A percentile compares a stretch with the other conserved stretches of the same genome.
Conservation (phyloP, 2,113 vertebrate species). For the Gadus chalcogrammus region DNA sequence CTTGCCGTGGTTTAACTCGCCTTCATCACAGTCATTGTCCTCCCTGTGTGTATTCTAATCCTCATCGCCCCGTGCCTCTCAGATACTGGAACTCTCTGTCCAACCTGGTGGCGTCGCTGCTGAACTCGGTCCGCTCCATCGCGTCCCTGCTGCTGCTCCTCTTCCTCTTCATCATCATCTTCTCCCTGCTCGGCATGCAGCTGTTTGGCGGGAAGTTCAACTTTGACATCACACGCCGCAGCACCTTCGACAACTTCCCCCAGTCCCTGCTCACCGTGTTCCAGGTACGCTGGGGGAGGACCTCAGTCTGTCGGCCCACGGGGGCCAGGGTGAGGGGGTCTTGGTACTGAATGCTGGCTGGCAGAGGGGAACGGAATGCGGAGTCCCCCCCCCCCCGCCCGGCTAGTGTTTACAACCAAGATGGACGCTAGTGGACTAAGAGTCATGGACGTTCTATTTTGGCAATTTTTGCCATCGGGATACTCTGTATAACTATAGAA, state of each 20-base stretch:
- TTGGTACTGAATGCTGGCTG: no score
- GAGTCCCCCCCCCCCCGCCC: no score
- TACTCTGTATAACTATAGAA: no score
- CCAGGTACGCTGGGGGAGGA: slow-evolving; percentile 75
- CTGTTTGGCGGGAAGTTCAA: slow-evolving; percentile 99
- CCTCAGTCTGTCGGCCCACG: no score
- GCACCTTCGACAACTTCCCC: slow-evolving; percentile 98
- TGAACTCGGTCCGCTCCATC: slow-evolving; percentile 98
- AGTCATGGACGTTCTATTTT: no score
- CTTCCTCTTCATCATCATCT: slow-evolving; percentile 99
- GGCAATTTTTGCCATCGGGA: no score
- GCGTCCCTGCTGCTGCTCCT: slow-evolving; percentile 94
- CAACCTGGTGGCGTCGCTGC: slow-evolving; percentile 94
- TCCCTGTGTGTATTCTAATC: slow-evolving; percentile 14
- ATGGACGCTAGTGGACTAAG: no score
- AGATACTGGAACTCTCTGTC: slow-evolving; percentile 99
- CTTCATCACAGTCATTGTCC: not conserved
- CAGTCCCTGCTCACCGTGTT: slow-evolving; percentile 98
- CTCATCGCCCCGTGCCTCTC: not conserved
- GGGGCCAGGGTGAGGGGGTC: no score
- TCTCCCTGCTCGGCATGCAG: slow-evolving; percentile 98
- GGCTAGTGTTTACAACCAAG: no score
- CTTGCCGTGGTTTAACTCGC: no score
- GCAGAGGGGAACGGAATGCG: no score
- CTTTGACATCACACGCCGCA: slow-evolving; percentile 93